A percentile compares a stretch with the other conserved stretches of the same genome.
Evolutionary conservation across 1,140 invertebrate genomes (phyloP).

Genomic region (Cydia pomonella): DNA sequence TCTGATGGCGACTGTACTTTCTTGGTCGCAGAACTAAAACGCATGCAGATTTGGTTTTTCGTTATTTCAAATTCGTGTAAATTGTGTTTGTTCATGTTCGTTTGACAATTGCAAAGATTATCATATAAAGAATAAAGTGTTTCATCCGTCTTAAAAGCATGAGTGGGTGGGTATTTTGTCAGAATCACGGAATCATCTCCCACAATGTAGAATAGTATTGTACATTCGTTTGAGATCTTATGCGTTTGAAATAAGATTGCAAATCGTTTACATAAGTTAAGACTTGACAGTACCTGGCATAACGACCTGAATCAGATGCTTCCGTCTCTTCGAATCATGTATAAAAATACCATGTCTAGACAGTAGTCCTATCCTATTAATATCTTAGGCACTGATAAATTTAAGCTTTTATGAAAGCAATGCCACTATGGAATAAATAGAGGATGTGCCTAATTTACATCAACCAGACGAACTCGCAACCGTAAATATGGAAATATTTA

Average conservation of each 20-base stretch:
- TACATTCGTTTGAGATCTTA: background rate
- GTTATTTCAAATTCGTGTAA: too few relatives aligned
- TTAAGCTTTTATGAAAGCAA: background rate
- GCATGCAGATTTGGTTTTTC: too few relatives aligned
- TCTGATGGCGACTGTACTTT: too few relatives aligned
- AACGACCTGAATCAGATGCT: background rate
- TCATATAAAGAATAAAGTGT: conserved; percentile 3
- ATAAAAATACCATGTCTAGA: conserved; percentile 17
- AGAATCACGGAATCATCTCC: conserved; percentile 13
- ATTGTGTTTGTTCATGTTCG: too few relatives aligned
- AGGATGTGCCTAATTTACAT: background rate
- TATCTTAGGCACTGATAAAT: conserved; percentile 3
- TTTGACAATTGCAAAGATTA: background rate
- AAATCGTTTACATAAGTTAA: background rate
- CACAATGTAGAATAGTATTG: background rate
- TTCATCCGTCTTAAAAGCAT: conserved; percentile 1
- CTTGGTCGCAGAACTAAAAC: too few relatives aligned
- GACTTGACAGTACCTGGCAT: background rate
- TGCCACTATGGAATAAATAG: background rate
- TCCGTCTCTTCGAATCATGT: background rate
- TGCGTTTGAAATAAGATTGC: background rate
- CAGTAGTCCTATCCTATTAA: background rate
- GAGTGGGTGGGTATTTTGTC: conserved; percentile 18
- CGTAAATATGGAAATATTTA: background rate
- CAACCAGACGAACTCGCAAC: too few relatives aligned